phyloP scores from a whole-genome alignment of 2,113 vertebrate genomes.

The Prionailurus viverrinus region DNA sequence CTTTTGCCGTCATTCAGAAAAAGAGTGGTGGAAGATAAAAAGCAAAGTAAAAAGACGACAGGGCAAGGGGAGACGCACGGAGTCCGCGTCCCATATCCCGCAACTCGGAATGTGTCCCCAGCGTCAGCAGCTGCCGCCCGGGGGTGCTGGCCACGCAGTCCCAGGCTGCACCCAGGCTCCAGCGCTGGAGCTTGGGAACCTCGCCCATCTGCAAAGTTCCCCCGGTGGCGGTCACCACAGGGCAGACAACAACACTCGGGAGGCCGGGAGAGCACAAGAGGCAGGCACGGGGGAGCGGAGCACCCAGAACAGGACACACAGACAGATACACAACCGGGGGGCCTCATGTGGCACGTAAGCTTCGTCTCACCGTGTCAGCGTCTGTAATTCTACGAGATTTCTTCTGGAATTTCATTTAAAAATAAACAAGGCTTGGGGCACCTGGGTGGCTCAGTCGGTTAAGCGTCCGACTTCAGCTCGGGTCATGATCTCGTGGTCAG shows the following conservation, averaged over 20 bases:
- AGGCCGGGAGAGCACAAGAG: background rate
- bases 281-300: background rate
- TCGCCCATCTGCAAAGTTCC: background rate
- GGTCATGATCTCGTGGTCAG: no score
- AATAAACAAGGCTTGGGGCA: background rate
- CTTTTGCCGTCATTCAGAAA: background rate
- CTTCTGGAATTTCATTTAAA: background rate
- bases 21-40: background rate
- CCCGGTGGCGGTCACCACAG: fast-evolving
- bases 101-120: background rate
- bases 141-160: background rate
- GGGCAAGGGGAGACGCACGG: fast-evolving
- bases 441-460: no score
- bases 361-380: background rate
- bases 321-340: background rate
- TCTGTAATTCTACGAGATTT: background rate
- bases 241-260: background rate
- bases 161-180: background rate
- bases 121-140: background rate
- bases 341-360: background rate
- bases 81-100: fast-evolving
- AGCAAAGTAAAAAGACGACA: background rate
- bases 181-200: background rate
- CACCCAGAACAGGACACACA: background rate
- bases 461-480: no score